Base-by-base conservation (phyloP, 1,140 invertebrate genomes). In the Cydia fagiglandana region DNA sequence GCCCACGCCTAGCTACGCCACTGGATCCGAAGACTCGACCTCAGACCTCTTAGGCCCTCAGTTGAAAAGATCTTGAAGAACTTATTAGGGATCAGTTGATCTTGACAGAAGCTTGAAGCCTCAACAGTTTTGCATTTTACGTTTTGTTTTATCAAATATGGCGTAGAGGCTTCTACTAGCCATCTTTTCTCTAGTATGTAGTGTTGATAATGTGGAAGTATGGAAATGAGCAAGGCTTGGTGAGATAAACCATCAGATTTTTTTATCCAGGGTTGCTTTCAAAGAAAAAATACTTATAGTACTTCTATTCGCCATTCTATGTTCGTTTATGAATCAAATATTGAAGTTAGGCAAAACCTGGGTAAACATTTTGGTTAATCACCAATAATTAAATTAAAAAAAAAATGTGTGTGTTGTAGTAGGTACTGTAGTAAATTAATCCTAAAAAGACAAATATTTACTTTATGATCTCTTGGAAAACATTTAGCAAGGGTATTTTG, bases 361-460 rank as follows among this genome's bases (percentile, higher is more conserved):
- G 45, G 3, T 47, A 47, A 47, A 47, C 45, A 15, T 15, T 13
- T 47, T 45, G 10, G 41, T 45, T 12, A 12, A 47, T 2, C 45
- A 15, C 12, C 12, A 47, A 47, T 47, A 47, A 47, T 47, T 47
- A 2, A 47, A 47, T 15, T 47, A 15, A 3, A 0, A 47, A 47
- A 15, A 12, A 9, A 4, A 15, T 47, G 13, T 47, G 45, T 24
- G 56, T 61, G n/a, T 24, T 10, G 4, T 30, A 30, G 30, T 28
- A 28, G 1, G 28, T 61, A 12, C 9, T 24, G 20, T 61, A 61
- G 53, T 61, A 24, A 20, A 61, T 61, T 61, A 56, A 56, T 56
- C 7, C 73, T 47, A 20, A 76, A 78, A 80, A 77, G 73, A 77
- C 74, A 75, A 64, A 24, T 47, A 74, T 66, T 24, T 56, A 56